Evolutionary conservation across 1,140 invertebrate genomes (phyloP).

Genomic region (Sitophilus oryzae): DNA sequence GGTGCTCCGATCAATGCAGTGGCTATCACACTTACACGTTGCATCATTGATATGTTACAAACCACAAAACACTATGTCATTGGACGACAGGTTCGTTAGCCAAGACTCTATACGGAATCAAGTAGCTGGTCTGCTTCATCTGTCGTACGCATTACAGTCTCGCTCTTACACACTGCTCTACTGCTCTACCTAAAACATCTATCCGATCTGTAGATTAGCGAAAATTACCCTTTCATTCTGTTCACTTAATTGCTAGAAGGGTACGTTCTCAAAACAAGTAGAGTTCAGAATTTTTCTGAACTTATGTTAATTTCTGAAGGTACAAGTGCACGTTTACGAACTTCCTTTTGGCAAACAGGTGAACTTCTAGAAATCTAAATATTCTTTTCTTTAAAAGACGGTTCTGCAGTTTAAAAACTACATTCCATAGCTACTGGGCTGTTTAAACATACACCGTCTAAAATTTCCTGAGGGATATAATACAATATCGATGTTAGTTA

Average conservation of each 20-base stretch:
- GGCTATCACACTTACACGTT: conserved; percentile 37
- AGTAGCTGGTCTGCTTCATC: conserved; percentile 45
- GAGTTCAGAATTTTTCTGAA: too few relatives aligned
- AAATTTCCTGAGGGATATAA: too few relatives aligned
- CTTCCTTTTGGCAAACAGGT: too few relatives aligned
- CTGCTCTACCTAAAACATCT: conserved; percentile 4
- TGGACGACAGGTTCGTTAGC: conserved; percentile 41
- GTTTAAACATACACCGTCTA: not conserved
- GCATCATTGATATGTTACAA: conserved; percentile 34
- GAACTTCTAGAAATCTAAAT: too few relatives aligned
- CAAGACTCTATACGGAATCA: conserved; percentile 32
- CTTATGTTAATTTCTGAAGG: too few relatives aligned
- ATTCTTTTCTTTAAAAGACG: too few relatives aligned
- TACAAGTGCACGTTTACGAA: too few relatives aligned
- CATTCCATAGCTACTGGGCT: conserved; percentile 33
- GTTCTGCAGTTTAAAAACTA: conserved; percentile 26
- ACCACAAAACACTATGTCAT: conserved; percentile 27
- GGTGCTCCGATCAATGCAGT: conserved; percentile 28
- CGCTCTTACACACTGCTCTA: conserved; percentile 38
- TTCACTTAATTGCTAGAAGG: too few relatives aligned
- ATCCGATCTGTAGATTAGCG: not conserved
- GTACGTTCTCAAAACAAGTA: too few relatives aligned
- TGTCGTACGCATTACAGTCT: conserved; percentile 28
- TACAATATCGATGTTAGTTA: too few relatives aligned
- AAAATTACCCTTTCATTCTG: too few relatives aligned